Evolutionary conservation across 2,797 vertebrate genomes (phyloP), one percentile per base, ranked within the genome.

Genomic region (Danio choprae): DNA sequence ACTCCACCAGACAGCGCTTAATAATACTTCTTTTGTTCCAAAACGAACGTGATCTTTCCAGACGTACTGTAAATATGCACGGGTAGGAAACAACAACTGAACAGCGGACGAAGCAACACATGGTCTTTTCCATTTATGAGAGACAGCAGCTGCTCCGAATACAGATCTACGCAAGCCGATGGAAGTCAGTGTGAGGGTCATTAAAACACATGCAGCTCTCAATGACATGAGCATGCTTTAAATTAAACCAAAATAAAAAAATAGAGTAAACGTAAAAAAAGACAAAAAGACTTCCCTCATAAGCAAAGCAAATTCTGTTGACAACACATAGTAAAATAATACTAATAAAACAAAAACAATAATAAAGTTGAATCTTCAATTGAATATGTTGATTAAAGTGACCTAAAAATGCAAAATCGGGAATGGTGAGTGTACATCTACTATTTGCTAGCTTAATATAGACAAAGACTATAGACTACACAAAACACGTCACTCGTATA

Each of bases 11-110:
- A 48, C 43, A 44, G n/a, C 16, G 20, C 5, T 12, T 18, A 80
- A 43, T 40, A 15, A 15, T 38, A 81, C 77, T 81, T 84, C 80
- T 69, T 70, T 51, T 82, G 20, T 77, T 77, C 20, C 1, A 5
- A 81, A 53, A 79, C 55, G n/a, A 58, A 78, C 41, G 12, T 40
- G 16, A 36, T 60, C 36, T 76, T 76, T 65, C 60, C 60, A 55
- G 38, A 36, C 40, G n/a, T 59, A 12, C 38, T 40, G 7, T 15
- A 22, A 13, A 56, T 22, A 7, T 55, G 60, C 71, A 79, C n/a
- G 55, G 7, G 48, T 40, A 13, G 7, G 43, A 2, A 70, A 55
- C 22, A 36, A n/a, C 13, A 16, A 41, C 48, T 68, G 18, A 55
- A 38, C 18, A 74, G 10, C n/a, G 48, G 63, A 56, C 1, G 16